Percentiles rank a stretch among this genome's conserved stretches.
phyloP scores from a whole-genome alignment of 2,888 invertebrate species.

The Yponomeuta sedellus region DNA sequence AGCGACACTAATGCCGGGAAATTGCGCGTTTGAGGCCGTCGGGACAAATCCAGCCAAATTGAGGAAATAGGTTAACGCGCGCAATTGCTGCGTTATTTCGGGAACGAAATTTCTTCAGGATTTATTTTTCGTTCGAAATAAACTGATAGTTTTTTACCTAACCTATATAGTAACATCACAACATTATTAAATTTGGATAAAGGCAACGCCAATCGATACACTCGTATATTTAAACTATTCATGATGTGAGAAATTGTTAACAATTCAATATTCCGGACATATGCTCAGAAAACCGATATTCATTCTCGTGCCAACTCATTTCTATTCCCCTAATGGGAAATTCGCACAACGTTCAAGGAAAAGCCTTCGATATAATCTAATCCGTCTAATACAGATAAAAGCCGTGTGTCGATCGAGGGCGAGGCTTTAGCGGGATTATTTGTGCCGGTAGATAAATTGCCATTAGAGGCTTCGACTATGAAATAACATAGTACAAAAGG shows the following conservation, averaged over 20 bases:
- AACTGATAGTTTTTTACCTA: neutral
- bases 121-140: neutral
- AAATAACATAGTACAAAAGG: neutral
- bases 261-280: too few relatives aligned
- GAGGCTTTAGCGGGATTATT: slow-evolving; percentile 24
- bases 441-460: slow-evolving; percentile 28
- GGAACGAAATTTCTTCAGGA: neutral
- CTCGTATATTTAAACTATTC: too few relatives aligned
- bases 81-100: neutral
- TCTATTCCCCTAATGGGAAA: neutral
- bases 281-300: too few relatives aligned
- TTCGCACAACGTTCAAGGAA: neutral
- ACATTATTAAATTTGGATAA: too few relatives aligned
- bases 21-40: slow-evolving; percentile 16
- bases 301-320: neutral
- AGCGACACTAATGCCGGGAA: neutral
- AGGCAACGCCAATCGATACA: too few relatives aligned
- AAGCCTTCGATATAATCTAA: neutral
- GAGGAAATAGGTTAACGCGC: neutral
- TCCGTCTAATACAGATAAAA: neutral
- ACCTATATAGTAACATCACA: neutral
- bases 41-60: neutral
- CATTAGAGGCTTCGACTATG: slow-evolving; percentile 23
- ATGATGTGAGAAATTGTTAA: too few relatives aligned
- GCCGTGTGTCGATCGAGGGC: neutral